Evolutionary conservation across 2,888 invertebrate species (phyloP).

Genomic region (Aplocera efformata): DNA sequence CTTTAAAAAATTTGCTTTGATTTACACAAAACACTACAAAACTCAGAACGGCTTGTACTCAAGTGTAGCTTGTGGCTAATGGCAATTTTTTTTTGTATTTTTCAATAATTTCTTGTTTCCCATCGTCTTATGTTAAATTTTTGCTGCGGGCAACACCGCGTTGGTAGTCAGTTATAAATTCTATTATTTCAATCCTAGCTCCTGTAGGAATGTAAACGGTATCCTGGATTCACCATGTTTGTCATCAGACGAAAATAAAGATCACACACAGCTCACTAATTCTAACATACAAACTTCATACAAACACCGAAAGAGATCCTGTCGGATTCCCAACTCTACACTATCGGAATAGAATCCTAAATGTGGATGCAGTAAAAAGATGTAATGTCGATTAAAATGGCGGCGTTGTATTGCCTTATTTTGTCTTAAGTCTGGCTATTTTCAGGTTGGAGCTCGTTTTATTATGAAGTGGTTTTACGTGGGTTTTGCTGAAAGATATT

Average conservation of each 20-base stretch:
- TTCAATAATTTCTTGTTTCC: too few relatives aligned
- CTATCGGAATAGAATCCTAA: neutral
- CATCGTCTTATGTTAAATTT: too few relatives aligned
- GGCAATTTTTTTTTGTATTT: too few relatives aligned
- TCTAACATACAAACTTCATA: neutral
- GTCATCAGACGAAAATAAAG: conserved; percentile 11
- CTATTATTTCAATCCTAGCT: too few relatives aligned
- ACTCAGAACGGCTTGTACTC: too few relatives aligned
- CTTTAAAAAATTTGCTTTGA: too few relatives aligned
- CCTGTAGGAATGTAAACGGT: too few relatives aligned
- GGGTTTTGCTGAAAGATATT: too few relatives aligned
- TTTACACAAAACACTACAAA: too few relatives aligned
- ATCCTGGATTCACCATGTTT: neutral
- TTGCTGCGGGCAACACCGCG: too few relatives aligned
- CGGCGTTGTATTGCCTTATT: conserved; percentile 12
- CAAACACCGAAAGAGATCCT: neutral
- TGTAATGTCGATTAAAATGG: neutral
- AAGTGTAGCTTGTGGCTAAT: too few relatives aligned
- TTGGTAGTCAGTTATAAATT: too few relatives aligned
- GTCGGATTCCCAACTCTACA: conserved; percentile 1
- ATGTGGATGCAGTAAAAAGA: neutral
- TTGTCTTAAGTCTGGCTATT: conserved; percentile 11
- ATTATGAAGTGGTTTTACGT: neutral
- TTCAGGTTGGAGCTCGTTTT: conserved; percentile 1
- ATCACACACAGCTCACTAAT: conserved; percentile 2